Conservation (phyloP, 2,888 invertebrate species). For the Pheosia gnoma region DNA sequence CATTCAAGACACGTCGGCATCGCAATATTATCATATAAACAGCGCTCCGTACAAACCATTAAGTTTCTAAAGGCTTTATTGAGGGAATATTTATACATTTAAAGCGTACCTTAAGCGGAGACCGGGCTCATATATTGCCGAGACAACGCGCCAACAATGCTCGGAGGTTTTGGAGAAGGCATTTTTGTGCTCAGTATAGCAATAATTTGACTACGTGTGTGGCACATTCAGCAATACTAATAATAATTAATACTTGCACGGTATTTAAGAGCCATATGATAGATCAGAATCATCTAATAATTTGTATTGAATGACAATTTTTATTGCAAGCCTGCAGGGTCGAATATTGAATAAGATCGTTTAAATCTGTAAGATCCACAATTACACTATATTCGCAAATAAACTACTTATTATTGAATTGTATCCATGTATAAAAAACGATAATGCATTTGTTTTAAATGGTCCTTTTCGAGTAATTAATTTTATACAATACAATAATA, state of each 20-base stretch:
- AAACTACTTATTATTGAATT: too few species aligned
- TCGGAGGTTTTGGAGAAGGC: slow-evolving; percentile 37
- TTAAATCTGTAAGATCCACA: too few species aligned
- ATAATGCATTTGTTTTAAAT: too few species aligned
- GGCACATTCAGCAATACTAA: neutral
- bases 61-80: slow-evolving; percentile 69
- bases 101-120: slow-evolving; percentile 70
- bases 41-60: slow-evolving; percentile 64
- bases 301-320: too few species aligned
- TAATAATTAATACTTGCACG: neutral
- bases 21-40: slow-evolving; percentile 72
- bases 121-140: slow-evolving; percentile 58
- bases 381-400: too few species aligned
- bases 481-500: too few species aligned
- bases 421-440: too few species aligned
- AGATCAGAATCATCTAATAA: too few species aligned
- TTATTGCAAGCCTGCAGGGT: too few species aligned
- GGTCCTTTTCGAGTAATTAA: too few species aligned
- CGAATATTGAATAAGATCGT: too few species aligned
- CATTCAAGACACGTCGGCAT: slow-evolving; percentile 48
- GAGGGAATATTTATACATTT: slow-evolving; percentile 73
- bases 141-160: slow-evolving; percentile 1
- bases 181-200: slow-evolving; percentile 5
- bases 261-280: neutral
- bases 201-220: too few species aligned